A percentile compares a stretch with the other conserved stretches of the same genome.
phyloP scores from a whole-genome alignment of 2,888 invertebrate genomes.

The Cryptophagus acutangulus region DNA sequence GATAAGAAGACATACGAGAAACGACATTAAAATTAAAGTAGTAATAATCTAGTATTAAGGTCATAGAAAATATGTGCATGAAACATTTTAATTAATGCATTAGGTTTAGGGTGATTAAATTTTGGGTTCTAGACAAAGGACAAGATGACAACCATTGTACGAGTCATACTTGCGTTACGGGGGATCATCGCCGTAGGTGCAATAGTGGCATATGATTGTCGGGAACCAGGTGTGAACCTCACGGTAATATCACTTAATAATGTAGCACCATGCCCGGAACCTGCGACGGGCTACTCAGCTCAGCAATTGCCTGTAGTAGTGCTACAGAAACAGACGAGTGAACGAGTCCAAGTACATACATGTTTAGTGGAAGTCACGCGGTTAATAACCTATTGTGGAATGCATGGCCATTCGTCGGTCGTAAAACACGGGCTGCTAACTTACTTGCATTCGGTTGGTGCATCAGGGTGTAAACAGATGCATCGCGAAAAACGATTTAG shows the following conservation, averaged over 20 bases:
- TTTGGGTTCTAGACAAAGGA: too few species aligned
- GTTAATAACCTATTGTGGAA: slow-evolving; percentile 14
- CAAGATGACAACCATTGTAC: too few species aligned
- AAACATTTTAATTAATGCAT: too few species aligned
- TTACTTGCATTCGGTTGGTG: slow-evolving; percentile 15
- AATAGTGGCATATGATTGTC: slow-evolving; percentile 10
- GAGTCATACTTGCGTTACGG: too few species aligned
- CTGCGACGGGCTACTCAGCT: slow-evolving; percentile 7
- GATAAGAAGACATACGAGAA: too few species aligned
- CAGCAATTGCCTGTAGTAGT: too few species aligned
- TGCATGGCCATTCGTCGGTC: slow-evolving; percentile 18
- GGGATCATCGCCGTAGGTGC: neutral
- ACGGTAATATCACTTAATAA: slow-evolving; percentile 8
- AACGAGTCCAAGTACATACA: slow-evolving; percentile 17
- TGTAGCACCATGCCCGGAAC: slow-evolving; percentile 12
- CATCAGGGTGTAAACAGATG: slow-evolving; percentile 13
- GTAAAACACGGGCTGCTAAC: slow-evolving; percentile 17
- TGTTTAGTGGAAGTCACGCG: too few species aligned
- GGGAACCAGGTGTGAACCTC: slow-evolving; percentile 11
- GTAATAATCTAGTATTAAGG: too few species aligned
- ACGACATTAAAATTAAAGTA: too few species aligned
- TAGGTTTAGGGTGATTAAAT: too few species aligned
- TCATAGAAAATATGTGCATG: too few species aligned
- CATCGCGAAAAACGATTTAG: slow-evolving; percentile 10
- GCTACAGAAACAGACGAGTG: too few species aligned